Conservation (phyloP, 2,888 invertebrate genomes). For the Synergus laeviventris region DNA sequence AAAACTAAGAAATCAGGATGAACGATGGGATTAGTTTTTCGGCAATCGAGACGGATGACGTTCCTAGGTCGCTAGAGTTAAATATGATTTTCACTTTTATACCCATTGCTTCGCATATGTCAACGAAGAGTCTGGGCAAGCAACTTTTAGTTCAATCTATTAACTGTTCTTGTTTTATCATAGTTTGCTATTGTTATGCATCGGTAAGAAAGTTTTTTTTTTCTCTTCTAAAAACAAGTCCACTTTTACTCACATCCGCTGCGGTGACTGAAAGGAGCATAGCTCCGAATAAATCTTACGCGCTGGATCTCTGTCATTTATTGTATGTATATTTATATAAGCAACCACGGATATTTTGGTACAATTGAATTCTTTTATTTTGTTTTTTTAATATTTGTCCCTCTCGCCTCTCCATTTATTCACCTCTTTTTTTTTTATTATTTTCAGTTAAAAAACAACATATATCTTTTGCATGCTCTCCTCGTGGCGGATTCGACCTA, state of each 20-base stretch:
- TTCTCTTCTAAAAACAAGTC: slow-evolving; percentile 68
- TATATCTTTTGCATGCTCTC: slow-evolving; percentile 49
- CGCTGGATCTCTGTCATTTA: slow-evolving; percentile 73
- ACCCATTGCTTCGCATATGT: slow-evolving; percentile 30
- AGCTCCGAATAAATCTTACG: slow-evolving; percentile 76
- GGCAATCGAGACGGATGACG: slow-evolving; percentile 34
- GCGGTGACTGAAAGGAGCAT: slow-evolving; percentile 73
- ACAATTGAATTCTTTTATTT: slow-evolving; percentile 70
- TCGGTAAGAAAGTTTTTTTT: slow-evolving; percentile 70
- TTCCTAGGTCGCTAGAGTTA: neutral
- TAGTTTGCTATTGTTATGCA: slow-evolving; percentile 71
- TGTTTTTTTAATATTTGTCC: slow-evolving; percentile 51
- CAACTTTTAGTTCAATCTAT: slow-evolving; percentile 55
- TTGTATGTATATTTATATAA: slow-evolving; percentile 74
- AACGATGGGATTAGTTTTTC: slow-evolving; percentile 3
- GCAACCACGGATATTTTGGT: slow-evolving; percentile 73
- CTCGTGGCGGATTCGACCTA: slow-evolving; percentile 1
- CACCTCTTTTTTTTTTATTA: slow-evolving; percentile 41
- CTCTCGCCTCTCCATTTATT: slow-evolving; percentile 43
- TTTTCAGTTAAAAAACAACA: slow-evolving; percentile 59
- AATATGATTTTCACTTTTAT: slow-evolving; percentile 25
- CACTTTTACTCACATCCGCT: slow-evolving; percentile 69
- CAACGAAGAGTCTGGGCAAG: slow-evolving; percentile 60
- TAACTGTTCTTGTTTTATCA: slow-evolving; percentile 56
- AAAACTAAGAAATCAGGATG: neutral